A percentile compares a stretch with the other conserved stretches of the same genome.
phyloP scores from a whole-genome alignment of 2,797 vertebrate species.

The Chloroceryle inda region DNA sequence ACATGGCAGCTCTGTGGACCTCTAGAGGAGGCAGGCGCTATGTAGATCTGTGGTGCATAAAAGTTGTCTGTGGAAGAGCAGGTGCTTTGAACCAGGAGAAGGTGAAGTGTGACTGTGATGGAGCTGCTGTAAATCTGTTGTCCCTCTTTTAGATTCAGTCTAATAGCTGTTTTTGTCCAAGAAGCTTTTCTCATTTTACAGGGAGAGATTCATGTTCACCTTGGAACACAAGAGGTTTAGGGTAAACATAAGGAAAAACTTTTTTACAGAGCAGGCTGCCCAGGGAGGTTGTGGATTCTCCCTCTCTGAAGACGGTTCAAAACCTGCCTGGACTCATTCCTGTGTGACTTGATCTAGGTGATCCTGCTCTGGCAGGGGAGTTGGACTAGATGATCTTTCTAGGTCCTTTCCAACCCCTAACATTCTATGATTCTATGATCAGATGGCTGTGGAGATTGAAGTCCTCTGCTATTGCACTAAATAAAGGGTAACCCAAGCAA shows the following conservation, averaged over 20 bases:
- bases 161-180: conserved; percentile 5
- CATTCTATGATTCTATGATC: not conserved
- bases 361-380: no score
- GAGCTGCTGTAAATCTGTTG: not conserved
- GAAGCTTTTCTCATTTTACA: not conserved
- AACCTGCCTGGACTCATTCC: no score
- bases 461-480: not conserved
- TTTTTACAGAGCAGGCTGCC: no score
- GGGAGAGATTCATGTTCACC: not conserved
- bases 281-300: no score
- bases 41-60: not conserved
- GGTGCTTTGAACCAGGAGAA: not conserved
- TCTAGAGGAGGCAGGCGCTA: not conserved
- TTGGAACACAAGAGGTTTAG: no score
- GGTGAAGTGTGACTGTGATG: not conserved
- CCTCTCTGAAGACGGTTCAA: no score
- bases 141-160: not conserved
- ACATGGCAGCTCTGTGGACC: not conserved
- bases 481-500: not conserved
- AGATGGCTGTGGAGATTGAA: not conserved
- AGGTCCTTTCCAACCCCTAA: no score
- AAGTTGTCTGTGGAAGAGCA: not conserved
- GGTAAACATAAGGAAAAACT: no score
- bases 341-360: no score
- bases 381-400: no score